Evolutionary conservation across 1,140 invertebrate species (phyloP).

Genomic region (Meloidogyne floridensis): DNA sequence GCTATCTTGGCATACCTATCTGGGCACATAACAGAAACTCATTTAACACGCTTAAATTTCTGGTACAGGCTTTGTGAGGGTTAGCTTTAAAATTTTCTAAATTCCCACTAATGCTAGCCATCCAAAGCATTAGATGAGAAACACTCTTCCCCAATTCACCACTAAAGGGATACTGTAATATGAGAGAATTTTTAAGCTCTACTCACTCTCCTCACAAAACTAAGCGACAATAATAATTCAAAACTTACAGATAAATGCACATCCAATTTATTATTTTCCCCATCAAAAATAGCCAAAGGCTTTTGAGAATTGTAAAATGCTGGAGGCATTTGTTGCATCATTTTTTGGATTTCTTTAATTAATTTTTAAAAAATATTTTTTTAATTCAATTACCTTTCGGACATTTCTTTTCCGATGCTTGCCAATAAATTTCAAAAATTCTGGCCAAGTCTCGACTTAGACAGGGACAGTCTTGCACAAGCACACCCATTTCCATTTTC

Average conservation of each 20-base stretch:
- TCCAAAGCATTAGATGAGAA: no score
- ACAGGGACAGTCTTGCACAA: slow-evolving; percentile 80
- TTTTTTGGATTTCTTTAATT: slow-evolving; percentile 73
- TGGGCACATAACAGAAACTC: no score
- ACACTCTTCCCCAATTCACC: no score
- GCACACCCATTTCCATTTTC: slow-evolving; percentile 90
- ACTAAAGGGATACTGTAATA: no score
- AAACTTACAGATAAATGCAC: slow-evolving; percentile 78
- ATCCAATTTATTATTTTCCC: slow-evolving; percentile 15
- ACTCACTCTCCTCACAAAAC: background rate
- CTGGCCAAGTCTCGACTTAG: slow-evolving; percentile 82
- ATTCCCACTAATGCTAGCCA: no score
- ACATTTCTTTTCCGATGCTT: slow-evolving; percentile 71
- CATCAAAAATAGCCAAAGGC: slow-evolving; percentile 70
- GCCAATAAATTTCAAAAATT: slow-evolving; percentile 91
- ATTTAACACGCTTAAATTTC: no score
- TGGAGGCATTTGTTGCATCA: slow-evolving; percentile 76
- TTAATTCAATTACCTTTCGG: slow-evolving; percentile 63
- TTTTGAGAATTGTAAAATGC: slow-evolving; percentile 74
- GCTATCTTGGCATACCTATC: no score
- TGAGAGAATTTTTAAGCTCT: no score
- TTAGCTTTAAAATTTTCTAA: no score
- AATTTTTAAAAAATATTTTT: background rate
- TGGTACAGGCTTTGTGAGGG: no score
- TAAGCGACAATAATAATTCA: background rate